Evolutionary conservation across 2,797 vertebrate species (phyloP).

Genomic region (Fringilla coelebs): DNA sequence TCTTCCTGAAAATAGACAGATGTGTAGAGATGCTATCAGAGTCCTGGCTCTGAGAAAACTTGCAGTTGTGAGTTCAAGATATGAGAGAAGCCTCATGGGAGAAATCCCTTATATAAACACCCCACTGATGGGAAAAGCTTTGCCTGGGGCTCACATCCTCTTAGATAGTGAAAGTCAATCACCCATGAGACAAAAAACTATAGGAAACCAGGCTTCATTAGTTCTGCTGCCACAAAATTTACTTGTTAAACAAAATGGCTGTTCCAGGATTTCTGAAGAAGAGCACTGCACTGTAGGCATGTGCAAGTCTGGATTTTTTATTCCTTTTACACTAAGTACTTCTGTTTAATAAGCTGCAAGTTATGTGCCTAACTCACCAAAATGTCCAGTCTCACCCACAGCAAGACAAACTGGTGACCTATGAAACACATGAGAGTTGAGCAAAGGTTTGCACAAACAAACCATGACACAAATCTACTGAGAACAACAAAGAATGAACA

Average conservation of each 20-base stretch:
- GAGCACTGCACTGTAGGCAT: background rate
- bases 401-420: background rate
- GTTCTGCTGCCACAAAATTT: constrained; percentile 22
- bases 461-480: background rate
- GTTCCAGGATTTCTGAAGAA: constrained; percentile 13
- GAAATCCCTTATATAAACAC: constrained; percentile 62
- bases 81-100: constrained; percentile 56
- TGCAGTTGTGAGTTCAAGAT: constrained; percentile 55
- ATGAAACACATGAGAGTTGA: background rate
- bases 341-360: background rate
- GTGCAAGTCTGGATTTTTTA: background rate
- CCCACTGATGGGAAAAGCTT: constrained; percentile 61
- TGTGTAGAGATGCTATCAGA: constrained; percentile 50
- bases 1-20: constrained; percentile 25
- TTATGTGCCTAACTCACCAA: background rate
- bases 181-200: constrained; percentile 61
- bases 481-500: background rate
- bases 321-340: background rate
- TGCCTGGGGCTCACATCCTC: constrained; percentile 63
- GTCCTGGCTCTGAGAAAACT: constrained; percentile 52
- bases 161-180: constrained; percentile 62
- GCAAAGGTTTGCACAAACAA: background rate
- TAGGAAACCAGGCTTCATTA: constrained; percentile 56
- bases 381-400: background rate
- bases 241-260: constrained; percentile 27